Evolutionary conservation across 2,797 vertebrate genomes (phyloP), one percentile per base, ranked within the genome.

Genomic region (Linurgus olivaceus): DNA sequence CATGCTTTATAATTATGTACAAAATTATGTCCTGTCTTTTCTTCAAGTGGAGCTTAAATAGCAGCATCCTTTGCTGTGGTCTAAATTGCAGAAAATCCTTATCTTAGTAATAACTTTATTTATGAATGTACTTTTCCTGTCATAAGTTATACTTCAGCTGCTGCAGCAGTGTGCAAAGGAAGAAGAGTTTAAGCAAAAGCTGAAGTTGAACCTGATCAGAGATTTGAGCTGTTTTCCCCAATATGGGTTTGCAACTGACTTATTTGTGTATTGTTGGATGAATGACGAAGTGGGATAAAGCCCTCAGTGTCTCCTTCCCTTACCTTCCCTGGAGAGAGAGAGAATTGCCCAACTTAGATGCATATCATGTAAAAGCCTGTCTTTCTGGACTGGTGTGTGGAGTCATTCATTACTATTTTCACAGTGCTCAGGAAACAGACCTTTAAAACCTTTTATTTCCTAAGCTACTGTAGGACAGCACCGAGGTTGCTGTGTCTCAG

Each of bases 21-120:
- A 63, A 33, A 75, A 86, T 90, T 67, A 62, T 33, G 35, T 72
- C 38, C 48, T 57, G 17, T 65, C 14, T 67, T 81, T 77, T 77
- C 71, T 79, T 84, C 52, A 85, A 89, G 44, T 79, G 66, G 40
- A 88, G 31, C 62, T 91, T 88, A 54, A 93, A 66, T 55, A 93
- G 38, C 50, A 80, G 47, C 65, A 80, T 89, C 42, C 33, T 93
- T 94, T 89, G 47, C 80, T 94, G 71, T 67, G 65, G 42, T 87
- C 57, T 91, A 77, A 87, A 81, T 93, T 93, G 59, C 33, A 84
- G 65, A 88, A 84, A 55, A 81, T 75, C 26, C 42, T 95, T 86
- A 62, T 86, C 81, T 89, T 77, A 93, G 38, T 81, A 88, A 81
- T 83, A 61, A 51, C 62, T 74, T 75, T 29, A 57, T 88, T 94